These are phyloP conservation scores for Phenganax marumi DNA, from an alignment of 92 coral and sea anemone genomes.

Conservation along the genomic window DNA sequence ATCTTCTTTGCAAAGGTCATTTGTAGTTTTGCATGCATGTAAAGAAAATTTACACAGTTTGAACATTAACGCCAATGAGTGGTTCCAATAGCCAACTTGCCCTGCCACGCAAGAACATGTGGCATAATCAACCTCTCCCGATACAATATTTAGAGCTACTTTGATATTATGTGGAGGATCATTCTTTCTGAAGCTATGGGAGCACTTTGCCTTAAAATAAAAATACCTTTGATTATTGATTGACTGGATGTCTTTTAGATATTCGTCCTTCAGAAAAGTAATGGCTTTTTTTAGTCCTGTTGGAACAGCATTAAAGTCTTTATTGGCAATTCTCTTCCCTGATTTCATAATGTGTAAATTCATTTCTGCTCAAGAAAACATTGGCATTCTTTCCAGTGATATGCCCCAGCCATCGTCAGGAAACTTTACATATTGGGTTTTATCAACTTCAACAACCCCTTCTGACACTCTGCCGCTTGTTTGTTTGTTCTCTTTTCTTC, in stretches of 20 bases:
- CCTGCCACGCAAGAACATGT: constrained; percentile 60
- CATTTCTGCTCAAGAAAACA: constrained; percentile 14
- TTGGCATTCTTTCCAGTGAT: background rate
- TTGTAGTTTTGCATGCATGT: background rate
- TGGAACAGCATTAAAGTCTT: constrained; percentile 48
- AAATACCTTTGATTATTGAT: constrained; percentile 53
- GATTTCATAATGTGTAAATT: background rate
- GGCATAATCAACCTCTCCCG: constrained; percentile 55
- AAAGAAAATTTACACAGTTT: constrained; percentile 54
- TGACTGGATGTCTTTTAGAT: constrained; percentile 57
- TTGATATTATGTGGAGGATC: constrained; percentile 59
- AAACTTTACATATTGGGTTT: background rate
- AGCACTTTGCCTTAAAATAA: constrained; percentile 59
- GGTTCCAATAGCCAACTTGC: constrained; percentile 60
- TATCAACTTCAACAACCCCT: no score
- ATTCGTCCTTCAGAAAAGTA: constrained; percentile 57
- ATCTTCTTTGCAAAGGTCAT: constrained; percentile 38
- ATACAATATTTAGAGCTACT: constrained; percentile 55
- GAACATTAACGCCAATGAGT: constrained; percentile 55
- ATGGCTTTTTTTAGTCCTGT: constrained; percentile 62
- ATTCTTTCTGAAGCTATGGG: constrained; percentile 58
- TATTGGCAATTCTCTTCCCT: background rate
- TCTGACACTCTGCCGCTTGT: background rate
- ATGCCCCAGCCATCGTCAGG: background rate
- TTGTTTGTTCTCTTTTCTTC: background rate